Evolutionary conservation across 2,797 vertebrate genomes (phyloP).

Genomic region (Morelia viridis): DNA sequence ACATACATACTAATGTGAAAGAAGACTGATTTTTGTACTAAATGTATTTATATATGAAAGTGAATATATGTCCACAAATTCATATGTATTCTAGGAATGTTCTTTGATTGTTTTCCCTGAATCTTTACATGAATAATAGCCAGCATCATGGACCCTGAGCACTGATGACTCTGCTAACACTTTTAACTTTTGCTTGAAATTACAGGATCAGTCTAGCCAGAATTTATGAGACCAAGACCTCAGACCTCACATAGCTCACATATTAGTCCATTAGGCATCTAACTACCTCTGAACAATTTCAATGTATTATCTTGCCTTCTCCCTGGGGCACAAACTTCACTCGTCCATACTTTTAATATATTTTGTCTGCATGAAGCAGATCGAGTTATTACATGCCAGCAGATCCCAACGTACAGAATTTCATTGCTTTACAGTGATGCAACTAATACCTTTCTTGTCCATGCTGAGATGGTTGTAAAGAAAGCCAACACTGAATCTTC

Average conservation of each 20-base stretch:
- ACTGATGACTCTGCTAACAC: constrained; percentile 80
- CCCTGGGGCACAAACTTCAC: constrained; percentile 83
- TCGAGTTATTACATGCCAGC: constrained; percentile 80
- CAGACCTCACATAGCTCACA: constrained; percentile 84
- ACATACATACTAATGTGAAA: not conserved
- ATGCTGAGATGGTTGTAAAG: constrained; percentile 53
- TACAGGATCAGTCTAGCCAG: constrained; percentile 86
- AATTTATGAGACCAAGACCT: constrained; percentile 86
- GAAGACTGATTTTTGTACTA: not conserved
- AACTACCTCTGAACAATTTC: constrained; percentile 89
- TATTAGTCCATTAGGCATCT: constrained; percentile 88
- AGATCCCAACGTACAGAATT: constrained; percentile 78
- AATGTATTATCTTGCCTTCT: constrained; percentile 84
- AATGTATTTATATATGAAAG: not conserved
- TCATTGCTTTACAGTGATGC: constrained; percentile 72
- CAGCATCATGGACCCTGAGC: constrained; percentile 76
- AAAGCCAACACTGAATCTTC: constrained; percentile 61
- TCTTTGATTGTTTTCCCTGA: constrained; percentile 71
- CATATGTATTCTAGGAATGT: constrained; percentile 53
- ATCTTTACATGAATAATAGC: constrained; percentile 76
- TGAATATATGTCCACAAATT: constrained; percentile 48
- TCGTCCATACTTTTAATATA: constrained; percentile 83
- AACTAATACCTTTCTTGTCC: constrained; percentile 65
- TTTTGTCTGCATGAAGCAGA: constrained; percentile 80
- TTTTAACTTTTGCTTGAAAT: constrained; percentile 84